phyloP scores from a whole-genome alignment of 1,140 invertebrate species.

The Zaprionus capensis region DNA sequence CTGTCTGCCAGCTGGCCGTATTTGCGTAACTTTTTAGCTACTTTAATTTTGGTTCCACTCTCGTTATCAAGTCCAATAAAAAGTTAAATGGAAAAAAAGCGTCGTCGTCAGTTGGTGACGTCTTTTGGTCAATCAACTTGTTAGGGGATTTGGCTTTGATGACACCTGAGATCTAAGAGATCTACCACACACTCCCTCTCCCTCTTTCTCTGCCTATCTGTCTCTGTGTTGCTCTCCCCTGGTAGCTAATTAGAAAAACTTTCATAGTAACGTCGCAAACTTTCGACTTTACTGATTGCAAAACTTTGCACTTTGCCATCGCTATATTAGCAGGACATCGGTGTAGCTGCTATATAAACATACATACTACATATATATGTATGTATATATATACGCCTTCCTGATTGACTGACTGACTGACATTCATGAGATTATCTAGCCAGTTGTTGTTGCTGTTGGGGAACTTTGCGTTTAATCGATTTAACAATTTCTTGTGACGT shows the following conservation, averaged over 20 bases:
- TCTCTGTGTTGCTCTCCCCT: not conserved
- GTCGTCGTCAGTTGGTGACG: conserved; percentile 28
- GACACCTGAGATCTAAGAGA: conserved; percentile 27
- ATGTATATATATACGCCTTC: too few relatives aligned
- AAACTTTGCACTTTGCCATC: conserved; percentile 68
- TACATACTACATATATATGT: not conserved
- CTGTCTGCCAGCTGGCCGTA: not conserved
- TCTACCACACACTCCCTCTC: not conserved
- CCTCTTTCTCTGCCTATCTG: not conserved
- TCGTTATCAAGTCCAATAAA: conserved; percentile 51
- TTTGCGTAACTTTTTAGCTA: conserved; percentile 34
- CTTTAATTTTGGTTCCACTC: conserved; percentile 38
- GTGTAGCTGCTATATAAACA: not conserved
- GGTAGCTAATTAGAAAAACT: conserved; percentile 73
- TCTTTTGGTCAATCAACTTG: conserved; percentile 44
- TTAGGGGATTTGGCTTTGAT: conserved; percentile 24
- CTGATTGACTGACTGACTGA: conserved; percentile 21
- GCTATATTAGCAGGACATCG: conserved; percentile 3
- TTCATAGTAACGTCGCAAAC: conserved; percentile 59
- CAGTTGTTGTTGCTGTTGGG: conserved; percentile 55
- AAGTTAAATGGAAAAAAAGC: conserved; percentile 34
- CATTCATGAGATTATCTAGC: conserved; percentile 59
- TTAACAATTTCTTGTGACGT: conserved; percentile 75
- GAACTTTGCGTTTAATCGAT: conserved; percentile 75
- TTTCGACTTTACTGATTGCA: conserved; percentile 78